Evolutionary conservation across 2,797 vertebrate species (phyloP).

Genomic region (Esox lucius): DNA sequence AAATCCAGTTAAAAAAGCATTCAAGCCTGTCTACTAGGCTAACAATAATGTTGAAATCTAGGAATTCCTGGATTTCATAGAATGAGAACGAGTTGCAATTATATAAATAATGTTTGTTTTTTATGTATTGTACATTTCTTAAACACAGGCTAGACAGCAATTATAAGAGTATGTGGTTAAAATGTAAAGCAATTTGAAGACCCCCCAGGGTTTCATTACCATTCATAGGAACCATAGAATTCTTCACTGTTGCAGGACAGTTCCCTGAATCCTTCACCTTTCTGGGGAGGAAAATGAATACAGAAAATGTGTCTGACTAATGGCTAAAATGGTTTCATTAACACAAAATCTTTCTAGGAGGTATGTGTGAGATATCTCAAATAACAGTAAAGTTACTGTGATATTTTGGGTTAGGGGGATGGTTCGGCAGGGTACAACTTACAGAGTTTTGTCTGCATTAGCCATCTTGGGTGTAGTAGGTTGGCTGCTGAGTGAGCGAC

Average conservation of each 20-base stretch:
- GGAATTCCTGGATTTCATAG: too few species aligned
- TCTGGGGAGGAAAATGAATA: conserved; percentile 50
- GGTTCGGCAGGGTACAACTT: conserved; percentile 26
- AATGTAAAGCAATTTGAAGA: background rate
- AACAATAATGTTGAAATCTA: too few species aligned
- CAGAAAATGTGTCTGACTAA: background rate
- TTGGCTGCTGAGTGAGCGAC: conserved; percentile 92
- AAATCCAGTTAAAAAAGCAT: too few species aligned
- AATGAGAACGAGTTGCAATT: too few species aligned
- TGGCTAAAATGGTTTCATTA: background rate
- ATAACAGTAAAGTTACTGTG: background rate
- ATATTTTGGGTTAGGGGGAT: background rate
- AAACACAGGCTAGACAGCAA: too few species aligned
- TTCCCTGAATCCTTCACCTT: conserved; percentile 69
- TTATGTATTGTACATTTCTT: too few species aligned
- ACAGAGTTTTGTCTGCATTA: conserved; percentile 81
- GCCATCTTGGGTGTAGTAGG: conserved; percentile 82
- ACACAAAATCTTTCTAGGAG: background rate
- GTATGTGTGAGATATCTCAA: background rate
- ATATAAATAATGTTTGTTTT: too few species aligned
- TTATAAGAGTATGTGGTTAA: too few species aligned
- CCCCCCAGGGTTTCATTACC: conserved; percentile 46
- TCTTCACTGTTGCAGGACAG: conserved; percentile 63
- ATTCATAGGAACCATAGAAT: conserved; percentile 62
- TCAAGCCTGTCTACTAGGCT: too few species aligned